phyloP scores from a whole-genome alignment of 2,888 invertebrate species.

The Strigamia crassipes region DNA sequence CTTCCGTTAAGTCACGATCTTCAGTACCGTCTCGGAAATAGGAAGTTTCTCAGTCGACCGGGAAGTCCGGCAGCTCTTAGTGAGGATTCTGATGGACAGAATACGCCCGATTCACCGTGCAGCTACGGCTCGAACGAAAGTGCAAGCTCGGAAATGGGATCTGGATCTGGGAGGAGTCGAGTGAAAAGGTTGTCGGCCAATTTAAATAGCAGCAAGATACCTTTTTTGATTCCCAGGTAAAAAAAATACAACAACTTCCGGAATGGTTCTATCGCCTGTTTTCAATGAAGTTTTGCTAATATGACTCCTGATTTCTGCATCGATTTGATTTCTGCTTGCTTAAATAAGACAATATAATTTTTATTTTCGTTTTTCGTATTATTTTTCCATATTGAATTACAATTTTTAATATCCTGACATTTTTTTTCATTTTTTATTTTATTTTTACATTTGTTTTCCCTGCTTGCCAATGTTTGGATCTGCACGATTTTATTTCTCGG shows the following conservation, averaged over 20 bases:
- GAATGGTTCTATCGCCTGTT: slow-evolving; percentile 29
- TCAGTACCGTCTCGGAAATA: slow-evolving; percentile 7
- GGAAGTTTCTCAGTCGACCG: slow-evolving; percentile 45
- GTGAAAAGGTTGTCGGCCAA: slow-evolving; percentile 43
- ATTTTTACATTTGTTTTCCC: background rate
- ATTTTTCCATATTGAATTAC: background rate
- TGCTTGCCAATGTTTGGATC: background rate
- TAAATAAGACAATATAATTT: background rate
- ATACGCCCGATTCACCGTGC: slow-evolving; percentile 45
- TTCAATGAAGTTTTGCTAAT: slow-evolving; percentile 21
- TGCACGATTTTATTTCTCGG: background rate
- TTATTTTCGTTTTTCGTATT: background rate
- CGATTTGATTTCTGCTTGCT: slow-evolving; percentile 36
- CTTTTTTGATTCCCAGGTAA: slow-evolving; percentile 47
- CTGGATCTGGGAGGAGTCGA: background rate
- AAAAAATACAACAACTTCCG: background rate
- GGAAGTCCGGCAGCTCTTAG: slow-evolving; percentile 44
- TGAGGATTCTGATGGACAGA: slow-evolving; percentile 45
- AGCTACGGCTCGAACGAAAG: slow-evolving; percentile 46
- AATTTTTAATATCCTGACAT: background rate
- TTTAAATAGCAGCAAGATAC: slow-evolving; percentile 26
- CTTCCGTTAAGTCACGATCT: slow-evolving; percentile 43
- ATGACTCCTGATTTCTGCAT: slow-evolving; percentile 34
- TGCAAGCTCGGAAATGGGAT: slow-evolving; percentile 29
- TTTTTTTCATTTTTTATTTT: background rate